Evolutionary conservation across 2,797 vertebrate species (phyloP), one percentile per base, ranked within the genome.

Genomic region (Aplochiton taeniatus): DNA sequence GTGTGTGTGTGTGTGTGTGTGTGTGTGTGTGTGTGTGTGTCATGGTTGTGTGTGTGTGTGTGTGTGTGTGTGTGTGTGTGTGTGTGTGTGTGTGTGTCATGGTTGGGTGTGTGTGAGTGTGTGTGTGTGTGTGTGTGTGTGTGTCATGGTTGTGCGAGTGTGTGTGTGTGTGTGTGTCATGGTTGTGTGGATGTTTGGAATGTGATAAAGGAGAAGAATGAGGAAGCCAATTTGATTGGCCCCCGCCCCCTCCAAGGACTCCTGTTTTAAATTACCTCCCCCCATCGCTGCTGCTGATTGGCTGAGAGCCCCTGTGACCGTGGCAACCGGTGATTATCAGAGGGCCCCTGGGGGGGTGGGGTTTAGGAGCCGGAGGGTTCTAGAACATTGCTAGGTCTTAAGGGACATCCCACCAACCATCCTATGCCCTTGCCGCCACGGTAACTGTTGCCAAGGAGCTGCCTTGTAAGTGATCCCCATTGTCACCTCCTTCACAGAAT

Each of bases 371-470:
- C n/a, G n/a, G n/a, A n/a, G n/a, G n/a, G n/a, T n/a, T n/a, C n/a
- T 44, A 43, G 44, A 47, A 47, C 45, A 50, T 31, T 50, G 64
- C 31, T 51, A 41, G 51, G 44, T 58, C 62, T 51, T 9, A 11
- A 62, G 51, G 48, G 47, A 8, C n/a, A 44, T 42, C 31, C 44
- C 18, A 60, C 48, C 31, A 48, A 9, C 42, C 53, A 47, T 13
- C 19, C 31, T 48, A 52, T 51, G 41, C 45, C n/a, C 31, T 31
- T n/a, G 62, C 42, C 50, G 47, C 63, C 31, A 57, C 63, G 31
- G 72, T 42, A 69, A 54, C 59, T 9, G 69, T 65, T 76, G 66
- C 70, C 62, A 66, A 58, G 54, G 70, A 65, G 64, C 50, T 63
- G 58, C 42, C 49, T 31, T 46, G 19, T 63, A 63, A 69, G 47